Conservation (phyloP, 2,797 vertebrate species). For the Cossypha polioptera region DNA sequence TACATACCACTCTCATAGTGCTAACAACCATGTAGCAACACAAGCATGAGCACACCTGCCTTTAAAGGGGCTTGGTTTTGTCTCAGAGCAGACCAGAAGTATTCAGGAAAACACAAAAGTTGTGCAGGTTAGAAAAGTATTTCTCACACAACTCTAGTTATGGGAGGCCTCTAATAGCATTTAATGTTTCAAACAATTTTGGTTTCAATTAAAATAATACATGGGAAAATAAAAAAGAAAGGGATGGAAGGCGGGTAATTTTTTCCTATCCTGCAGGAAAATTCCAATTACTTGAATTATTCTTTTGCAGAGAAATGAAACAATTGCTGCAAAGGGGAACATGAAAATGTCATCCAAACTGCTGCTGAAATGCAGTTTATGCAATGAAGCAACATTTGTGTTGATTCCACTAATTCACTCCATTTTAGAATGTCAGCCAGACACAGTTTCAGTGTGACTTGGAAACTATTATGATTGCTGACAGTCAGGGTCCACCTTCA, state of each 20-base stretch:
- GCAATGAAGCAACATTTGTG: neutral
- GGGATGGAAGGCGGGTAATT: neutral
- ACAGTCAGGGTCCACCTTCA: neutral
- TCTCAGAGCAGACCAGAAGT: neutral
- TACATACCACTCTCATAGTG: neutral
- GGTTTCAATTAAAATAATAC: slow-evolving; percentile 51
- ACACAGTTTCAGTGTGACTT: neutral
- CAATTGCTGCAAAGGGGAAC: slow-evolving; percentile 35
- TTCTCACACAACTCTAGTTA: neutral
- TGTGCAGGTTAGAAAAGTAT: neutral
- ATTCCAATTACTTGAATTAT: slow-evolving; percentile 38
- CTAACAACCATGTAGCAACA: neutral
- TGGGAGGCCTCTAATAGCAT: neutral
- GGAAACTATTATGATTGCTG: neutral
- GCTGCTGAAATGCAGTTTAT: slow-evolving; percentile 10
- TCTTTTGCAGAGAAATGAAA: slow-evolving; percentile 41
- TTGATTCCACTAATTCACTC: neutral
- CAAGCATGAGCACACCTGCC: neutral
- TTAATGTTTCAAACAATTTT: slow-evolving; percentile 46
- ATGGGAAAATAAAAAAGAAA: slow-evolving; percentile 23
- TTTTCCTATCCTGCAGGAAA: slow-evolving; percentile 59
- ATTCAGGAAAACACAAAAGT: neutral
- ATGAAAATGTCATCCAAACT: slow-evolving; percentile 23
- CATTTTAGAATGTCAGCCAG: neutral
- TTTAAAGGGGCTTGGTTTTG: neutral